Base-by-base conservation (phyloP, 2,888 invertebrate genomes). In the Dastarcus helophoroides region DNA sequence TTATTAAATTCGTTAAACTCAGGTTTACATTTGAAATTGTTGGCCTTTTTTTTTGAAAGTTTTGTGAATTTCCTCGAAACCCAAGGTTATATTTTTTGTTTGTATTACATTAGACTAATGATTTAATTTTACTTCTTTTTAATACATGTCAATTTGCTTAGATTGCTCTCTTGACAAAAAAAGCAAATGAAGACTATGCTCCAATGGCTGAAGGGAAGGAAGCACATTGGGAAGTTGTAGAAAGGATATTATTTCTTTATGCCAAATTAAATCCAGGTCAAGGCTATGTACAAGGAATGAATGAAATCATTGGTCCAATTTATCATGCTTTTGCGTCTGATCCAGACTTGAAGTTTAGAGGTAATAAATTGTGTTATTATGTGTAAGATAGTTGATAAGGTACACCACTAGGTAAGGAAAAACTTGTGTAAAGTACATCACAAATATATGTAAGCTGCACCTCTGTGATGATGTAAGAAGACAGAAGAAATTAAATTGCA, bases 151-250 rank as follows among this genome's bases (percentile, higher is more conserved):
- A 26, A 28, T 36, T 34, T 36, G 30, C 48, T 44, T 44, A 76
- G 73, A 76, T 75, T 44, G 73, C 80, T 53, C 63, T 84, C 19
- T 78, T 79, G 32, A 73, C 77, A 27, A 79, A 80, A 51, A 79
- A 79, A 47, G 82, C 81, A n/a, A 62, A 62, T 4, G 79, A 82
- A 41, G 85, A 83, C 60, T 90, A 89, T 54, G 78, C 75, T 2
- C 84, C 86, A 0, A 71, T 94, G 62, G 75, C 80, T 7, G 86
- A 88, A 49, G 93, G 93, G 1, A 78, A 82, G 46, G 94, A 97
- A 61, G 93, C 93, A 0, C 95, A 97, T 56, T 97, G 97, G 97
- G 95, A 98, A 64, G 94, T 97, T 3, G 86, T 94, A 0, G 94
- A 98, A 58, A 69, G 98, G 37, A 90, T 98, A 59, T 67, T 98